Conservation (phyloP, 2,888 invertebrate genomes). For the Notodonta ziczac region DNA sequence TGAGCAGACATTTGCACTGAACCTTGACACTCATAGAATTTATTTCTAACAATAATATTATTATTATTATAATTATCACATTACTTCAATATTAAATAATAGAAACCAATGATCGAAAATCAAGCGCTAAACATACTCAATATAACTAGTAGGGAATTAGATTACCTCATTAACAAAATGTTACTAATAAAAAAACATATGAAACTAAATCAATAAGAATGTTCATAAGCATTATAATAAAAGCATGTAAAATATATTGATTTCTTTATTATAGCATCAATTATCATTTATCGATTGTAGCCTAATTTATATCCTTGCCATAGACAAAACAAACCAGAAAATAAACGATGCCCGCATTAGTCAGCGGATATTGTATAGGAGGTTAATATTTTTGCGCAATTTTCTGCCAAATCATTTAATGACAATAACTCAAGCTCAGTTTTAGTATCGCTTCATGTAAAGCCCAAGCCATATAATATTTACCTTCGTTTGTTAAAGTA, state of each 20-base stretch:
- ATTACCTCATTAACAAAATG: slow-evolving; percentile 19
- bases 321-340: slow-evolving; percentile 15
- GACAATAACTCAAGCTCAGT: slow-evolving; percentile 2
- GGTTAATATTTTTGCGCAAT: slow-evolving; percentile 7
- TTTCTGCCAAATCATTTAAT: slow-evolving; percentile 7
- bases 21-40: neutral
- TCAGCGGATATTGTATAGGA: slow-evolving; percentile 6
- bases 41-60: slow-evolving; percentile 8
- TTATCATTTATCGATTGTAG: slow-evolving; percentile 4
- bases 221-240: slow-evolving; percentile 1
- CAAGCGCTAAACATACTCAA: slow-evolving; percentile 21
- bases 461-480: slow-evolving; percentile 8
- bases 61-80: slow-evolving; percentile 13
- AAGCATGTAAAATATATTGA: slow-evolving; percentile 1
- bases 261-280: slow-evolving; percentile 1
- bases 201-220: neutral
- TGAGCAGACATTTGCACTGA: neutral
- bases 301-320: slow-evolving; percentile 12
- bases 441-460: slow-evolving; percentile 14
- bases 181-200: neutral
- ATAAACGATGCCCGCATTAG: slow-evolving; percentile 11
- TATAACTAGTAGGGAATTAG: slow-evolving; percentile 28
- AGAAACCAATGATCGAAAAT: slow-evolving; percentile 4
- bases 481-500: slow-evolving; percentile 5
- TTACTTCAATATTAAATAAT: slow-evolving; percentile 11